phyloP scores from a whole-genome alignment of 2,797 vertebrate genomes.

The Amphiprion clarkii region DNA sequence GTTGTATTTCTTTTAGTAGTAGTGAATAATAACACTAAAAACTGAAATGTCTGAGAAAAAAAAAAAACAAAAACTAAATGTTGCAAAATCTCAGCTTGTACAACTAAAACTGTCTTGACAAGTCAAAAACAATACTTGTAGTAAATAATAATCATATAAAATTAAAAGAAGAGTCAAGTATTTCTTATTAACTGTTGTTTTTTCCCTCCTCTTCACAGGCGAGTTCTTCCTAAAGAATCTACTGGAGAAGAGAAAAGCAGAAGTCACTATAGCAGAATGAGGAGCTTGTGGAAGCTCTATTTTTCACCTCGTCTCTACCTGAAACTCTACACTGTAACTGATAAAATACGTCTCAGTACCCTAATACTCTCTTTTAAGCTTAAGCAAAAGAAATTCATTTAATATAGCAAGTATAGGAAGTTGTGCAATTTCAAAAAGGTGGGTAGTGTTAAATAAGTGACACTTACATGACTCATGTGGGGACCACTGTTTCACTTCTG shows the following conservation, averaged over 20 bases:
- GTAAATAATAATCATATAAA: too few species aligned
- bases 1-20: too few species aligned
- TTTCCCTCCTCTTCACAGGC: conserved; percentile 78
- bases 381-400: not conserved
- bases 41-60: too few species aligned
- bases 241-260: conserved; percentile 89
- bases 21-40: too few species aligned
- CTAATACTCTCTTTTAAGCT: too few species aligned
- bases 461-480: not conserved
- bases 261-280: conserved; percentile 70
- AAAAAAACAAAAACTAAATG: too few species aligned
- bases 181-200: not conserved
- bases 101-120: too few species aligned
- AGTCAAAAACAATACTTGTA: too few species aligned
- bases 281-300: not conserved
- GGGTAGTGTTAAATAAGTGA: not conserved
- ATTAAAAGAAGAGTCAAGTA: not conserved
- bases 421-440: not conserved
- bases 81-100: too few species aligned
- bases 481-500: conserved; percentile 4
- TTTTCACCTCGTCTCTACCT: not conserved
- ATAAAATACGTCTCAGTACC: not conserved
- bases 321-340: not conserved
- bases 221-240: conserved; percentile 99
- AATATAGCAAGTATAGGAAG: not conserved